phyloP scores from a whole-genome alignment of 1,140 invertebrate species.

The Acarapis woodi region DNA sequence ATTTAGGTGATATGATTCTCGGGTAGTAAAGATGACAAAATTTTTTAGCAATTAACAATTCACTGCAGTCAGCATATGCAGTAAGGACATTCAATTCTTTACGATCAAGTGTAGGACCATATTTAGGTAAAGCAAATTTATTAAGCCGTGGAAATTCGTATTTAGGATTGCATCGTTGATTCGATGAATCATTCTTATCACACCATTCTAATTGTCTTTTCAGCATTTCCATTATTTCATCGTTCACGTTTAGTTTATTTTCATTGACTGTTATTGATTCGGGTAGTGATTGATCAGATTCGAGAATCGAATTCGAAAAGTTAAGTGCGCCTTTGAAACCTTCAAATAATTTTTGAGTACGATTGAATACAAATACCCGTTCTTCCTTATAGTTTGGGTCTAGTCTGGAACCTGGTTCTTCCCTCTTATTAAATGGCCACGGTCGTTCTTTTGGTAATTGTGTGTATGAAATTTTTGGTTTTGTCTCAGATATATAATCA shows the following conservation, averaged over 20 bases:
- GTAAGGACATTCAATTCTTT: constrained; percentile 4
- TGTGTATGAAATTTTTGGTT: too few species aligned
- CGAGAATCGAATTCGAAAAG: constrained; percentile 7
- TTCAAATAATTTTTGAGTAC: constrained; percentile 3
- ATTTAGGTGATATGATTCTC: constrained; percentile 2
- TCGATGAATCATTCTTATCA: not conserved
- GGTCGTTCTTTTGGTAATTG: too few species aligned
- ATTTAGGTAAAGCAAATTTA: not conserved
- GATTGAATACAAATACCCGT: constrained; percentile 2
- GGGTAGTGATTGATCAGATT: constrained; percentile 4
- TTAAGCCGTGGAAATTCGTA: constrained; percentile 6
- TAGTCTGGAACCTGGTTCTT: constrained; percentile 2
- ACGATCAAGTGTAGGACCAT: not conserved
- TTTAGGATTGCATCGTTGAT: not conserved
- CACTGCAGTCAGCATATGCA: constrained; percentile 4
- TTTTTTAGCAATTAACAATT: not conserved
- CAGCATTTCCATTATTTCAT: constrained; percentile 1
- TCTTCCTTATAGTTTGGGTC: constrained; percentile 6
- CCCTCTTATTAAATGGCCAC: too few species aligned
- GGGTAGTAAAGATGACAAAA: constrained; percentile 1
- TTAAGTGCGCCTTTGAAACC: constrained; percentile 7
- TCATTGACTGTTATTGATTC: not conserved
- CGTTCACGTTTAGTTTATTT: constrained; percentile 1
- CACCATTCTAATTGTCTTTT: constrained; percentile 5
- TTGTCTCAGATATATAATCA: too few species aligned